Conservation (phyloP, 2,113 vertebrate species). For the Gambusia affinis region DNA sequence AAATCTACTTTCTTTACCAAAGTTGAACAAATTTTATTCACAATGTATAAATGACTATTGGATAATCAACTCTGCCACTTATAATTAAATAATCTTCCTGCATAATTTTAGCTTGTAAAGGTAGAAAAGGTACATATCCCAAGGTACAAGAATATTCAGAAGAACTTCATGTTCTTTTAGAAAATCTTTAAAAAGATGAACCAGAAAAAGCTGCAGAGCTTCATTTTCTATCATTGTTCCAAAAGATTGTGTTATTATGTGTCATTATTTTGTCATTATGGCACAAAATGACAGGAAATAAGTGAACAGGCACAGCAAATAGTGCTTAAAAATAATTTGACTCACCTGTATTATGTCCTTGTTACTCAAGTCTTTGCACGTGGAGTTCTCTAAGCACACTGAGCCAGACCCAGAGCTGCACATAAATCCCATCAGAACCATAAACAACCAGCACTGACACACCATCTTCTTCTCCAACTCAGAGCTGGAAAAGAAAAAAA, state of each 20-base stretch:
- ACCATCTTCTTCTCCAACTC: conserved; percentile 76
- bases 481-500: conserved; percentile 8
- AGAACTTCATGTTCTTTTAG: background rate
- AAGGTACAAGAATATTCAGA: background rate
- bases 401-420: conserved; percentile 62
- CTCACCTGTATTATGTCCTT: conserved; percentile 80
- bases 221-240: background rate
- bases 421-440: conserved; percentile 70
- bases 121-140: background rate
- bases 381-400: conserved; percentile 75
- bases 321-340: background rate
- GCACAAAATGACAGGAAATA: background rate
- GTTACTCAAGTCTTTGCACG: conserved; percentile 78
- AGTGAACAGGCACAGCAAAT: background rate
- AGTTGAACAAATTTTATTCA: background rate
- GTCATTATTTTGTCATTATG: background rate
- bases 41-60: background rate
- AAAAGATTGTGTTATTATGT: background rate
- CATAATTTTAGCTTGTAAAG: background rate
- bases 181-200: background rate
- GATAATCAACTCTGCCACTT: background rate
- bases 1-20: background rate
- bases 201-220: background rate
- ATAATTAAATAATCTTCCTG: background rate
- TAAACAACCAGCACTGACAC: conserved; percentile 61